phyloP scores from a whole-genome alignment of 2,888 invertebrate species.

The Agrochola circellaris region DNA sequence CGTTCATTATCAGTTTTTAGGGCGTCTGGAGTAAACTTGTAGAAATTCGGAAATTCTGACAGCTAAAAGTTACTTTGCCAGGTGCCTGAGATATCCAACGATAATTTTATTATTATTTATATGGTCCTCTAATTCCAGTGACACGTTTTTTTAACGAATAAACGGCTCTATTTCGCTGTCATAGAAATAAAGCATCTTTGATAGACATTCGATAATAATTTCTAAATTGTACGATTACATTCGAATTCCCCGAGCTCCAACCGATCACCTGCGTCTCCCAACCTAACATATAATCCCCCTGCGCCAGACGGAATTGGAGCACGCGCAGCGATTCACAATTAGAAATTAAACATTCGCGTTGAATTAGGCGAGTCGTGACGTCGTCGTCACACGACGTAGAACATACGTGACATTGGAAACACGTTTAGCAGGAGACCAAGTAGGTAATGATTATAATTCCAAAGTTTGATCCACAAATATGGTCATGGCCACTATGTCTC shows the following conservation, averaged over 20 bases:
- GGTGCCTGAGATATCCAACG: neutral
- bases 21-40: neutral
- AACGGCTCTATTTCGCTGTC: neutral
- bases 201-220: conserved; percentile 21
- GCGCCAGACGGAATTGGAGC: conserved; percentile 66
- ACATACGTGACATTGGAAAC: neutral
- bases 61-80: neutral
- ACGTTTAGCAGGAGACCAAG: conserved; percentile 8
- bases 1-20: conserved; percentile 5
- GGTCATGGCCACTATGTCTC: neutral
- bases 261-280: conserved; percentile 47
- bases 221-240: conserved; percentile 22
- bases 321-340: conserved; percentile 72
- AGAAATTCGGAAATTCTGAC: neutral
- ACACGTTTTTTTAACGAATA: neutral
- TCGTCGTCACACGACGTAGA: neutral
- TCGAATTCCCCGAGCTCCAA: conserved; percentile 2
- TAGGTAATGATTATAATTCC: neutral
- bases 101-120: neutral
- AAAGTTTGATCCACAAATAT: conserved; percentile 6
- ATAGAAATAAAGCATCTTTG: conserved; percentile 3
- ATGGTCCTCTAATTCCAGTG: neutral
- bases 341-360: conserved; percentile 75
- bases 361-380: conserved; percentile 53
- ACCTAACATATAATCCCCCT: conserved; percentile 62